These are phyloP conservation scores for Lepidonotus clava DNA, from an alignment of 2,888 invertebrate genomes.

Conservation along the genomic window DNA sequence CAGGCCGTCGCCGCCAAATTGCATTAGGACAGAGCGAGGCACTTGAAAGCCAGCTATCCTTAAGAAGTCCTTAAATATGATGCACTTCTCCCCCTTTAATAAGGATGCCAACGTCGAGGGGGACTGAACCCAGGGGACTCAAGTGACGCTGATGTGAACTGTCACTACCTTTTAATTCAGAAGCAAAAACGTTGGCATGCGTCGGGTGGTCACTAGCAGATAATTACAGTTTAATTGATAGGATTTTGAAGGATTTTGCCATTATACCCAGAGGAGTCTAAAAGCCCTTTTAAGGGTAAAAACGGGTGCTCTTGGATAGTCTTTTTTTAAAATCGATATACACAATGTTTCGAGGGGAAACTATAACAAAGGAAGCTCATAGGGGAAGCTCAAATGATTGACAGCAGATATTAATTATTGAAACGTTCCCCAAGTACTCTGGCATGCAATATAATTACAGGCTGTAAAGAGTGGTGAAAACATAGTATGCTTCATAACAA, in stretches of 20 bases:
- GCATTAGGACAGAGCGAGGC: slow-evolving; percentile 13
- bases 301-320: not conserved
- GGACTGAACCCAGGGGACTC: not conserved
- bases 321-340: too few species aligned
- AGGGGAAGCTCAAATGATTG: too few species aligned
- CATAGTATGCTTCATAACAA: too few species aligned
- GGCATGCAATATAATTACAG: too few species aligned
- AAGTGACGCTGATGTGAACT: not conserved
- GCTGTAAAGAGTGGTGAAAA: too few species aligned
- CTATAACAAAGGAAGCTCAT: too few species aligned
- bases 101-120: not conserved
- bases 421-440: too few species aligned
- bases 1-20: not conserved
- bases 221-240: not conserved
- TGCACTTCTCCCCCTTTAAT: not conserved
- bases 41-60: not conserved
- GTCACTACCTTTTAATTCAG: slow-evolving; percentile 19
- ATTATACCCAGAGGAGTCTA: not conserved
- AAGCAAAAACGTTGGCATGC: not conserved
- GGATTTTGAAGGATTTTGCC: not conserved
- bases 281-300: not conserved
- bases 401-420: too few species aligned
- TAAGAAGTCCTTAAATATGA: not conserved
- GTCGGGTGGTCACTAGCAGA: not conserved
- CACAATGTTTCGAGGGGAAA: too few species aligned